A percentile compares a stretch with the other conserved stretches of the same genome.
These are phyloP conservation scores for Halichoeres trimaculatus DNA, from an alignment of 2,113 vertebrate genomes.

Conservation along the genomic window DNA sequence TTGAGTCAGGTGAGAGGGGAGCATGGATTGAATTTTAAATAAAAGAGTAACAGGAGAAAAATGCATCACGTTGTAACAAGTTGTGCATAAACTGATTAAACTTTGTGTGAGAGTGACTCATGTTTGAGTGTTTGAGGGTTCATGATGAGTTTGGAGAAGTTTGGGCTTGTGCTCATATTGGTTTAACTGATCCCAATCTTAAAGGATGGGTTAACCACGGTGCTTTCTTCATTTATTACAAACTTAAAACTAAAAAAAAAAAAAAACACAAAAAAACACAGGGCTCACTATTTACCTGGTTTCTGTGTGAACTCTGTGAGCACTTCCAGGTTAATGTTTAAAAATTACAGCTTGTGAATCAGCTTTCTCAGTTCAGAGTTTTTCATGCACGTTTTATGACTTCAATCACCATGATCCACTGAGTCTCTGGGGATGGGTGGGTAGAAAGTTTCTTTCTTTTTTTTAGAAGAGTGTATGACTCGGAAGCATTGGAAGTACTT, in stretches of 20 bases:
- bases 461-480: background rate
- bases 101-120: constrained; percentile 13
- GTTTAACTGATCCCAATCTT: background rate
- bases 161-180: background rate
- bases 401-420: background rate
- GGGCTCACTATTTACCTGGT: background rate
- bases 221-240: background rate
- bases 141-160: background rate
- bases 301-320: background rate
- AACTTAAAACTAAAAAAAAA: background rate
- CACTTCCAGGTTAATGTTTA: background rate
- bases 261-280: background rate
- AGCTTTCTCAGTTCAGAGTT: background rate
- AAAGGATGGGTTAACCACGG: background rate
- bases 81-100: background rate
- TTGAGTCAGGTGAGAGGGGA: background rate
- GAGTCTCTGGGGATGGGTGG: too few relatives aligned
- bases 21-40: background rate
- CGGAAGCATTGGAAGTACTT: constrained; percentile 18
- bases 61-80: background rate
- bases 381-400: background rate
- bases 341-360: background rate
- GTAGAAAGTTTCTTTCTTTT: too few relatives aligned
- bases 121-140: background rate
- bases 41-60: background rate